Percentiles rank a stretch among this genome's conserved stretches.
These are phyloP conservation scores for Archaeoteleia sp. DNA, from an alignment of 2,888 invertebrate genomes.

Conservation along the genomic window DNA sequence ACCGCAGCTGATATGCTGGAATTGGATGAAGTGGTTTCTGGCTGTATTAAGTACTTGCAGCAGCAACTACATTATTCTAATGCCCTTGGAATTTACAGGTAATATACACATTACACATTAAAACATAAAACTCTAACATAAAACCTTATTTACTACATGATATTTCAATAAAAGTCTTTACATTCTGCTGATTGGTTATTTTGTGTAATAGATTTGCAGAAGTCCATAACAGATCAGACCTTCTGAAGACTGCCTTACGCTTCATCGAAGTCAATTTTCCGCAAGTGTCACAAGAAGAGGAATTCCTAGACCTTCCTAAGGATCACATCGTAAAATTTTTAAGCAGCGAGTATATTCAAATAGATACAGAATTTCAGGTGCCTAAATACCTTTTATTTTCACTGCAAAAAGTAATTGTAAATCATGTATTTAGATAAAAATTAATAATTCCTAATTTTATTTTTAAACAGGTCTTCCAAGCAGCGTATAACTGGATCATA, in stretches of 20 bases:
- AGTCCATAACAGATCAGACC: constrained; percentile 87
- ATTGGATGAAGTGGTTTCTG: constrained; percentile 86
- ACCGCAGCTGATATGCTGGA: constrained; percentile 95
- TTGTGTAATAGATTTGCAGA: constrained; percentile 91
- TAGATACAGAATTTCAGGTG: constrained; percentile 94
- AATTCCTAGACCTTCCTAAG: constrained; percentile 88
- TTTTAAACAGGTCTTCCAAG: constrained; percentile 82
- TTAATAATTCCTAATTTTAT: constrained; percentile 7
- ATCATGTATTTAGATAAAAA: neutral
- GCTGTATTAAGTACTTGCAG: constrained; percentile 89
- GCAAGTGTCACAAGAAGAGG: constrained; percentile 86
- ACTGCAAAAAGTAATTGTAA: no score
- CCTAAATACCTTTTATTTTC: no score
- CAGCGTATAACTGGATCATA: constrained; percentile 91
- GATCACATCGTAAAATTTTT: constrained; percentile 85
- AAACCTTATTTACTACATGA: neutral
- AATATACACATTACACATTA: constrained; percentile 30
- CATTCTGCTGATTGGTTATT: no score
- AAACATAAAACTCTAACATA: neutral
- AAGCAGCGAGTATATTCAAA: constrained; percentile 89
- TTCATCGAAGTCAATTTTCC: constrained; percentile 92
- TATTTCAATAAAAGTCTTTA: no score
- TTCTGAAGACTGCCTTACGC: constrained; percentile 85
- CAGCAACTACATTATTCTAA: constrained; percentile 91
- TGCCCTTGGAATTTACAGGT: constrained; percentile 91